Conservation (phyloP, 2,797 vertebrate genomes). For the Bradypodion ventrale region DNA sequence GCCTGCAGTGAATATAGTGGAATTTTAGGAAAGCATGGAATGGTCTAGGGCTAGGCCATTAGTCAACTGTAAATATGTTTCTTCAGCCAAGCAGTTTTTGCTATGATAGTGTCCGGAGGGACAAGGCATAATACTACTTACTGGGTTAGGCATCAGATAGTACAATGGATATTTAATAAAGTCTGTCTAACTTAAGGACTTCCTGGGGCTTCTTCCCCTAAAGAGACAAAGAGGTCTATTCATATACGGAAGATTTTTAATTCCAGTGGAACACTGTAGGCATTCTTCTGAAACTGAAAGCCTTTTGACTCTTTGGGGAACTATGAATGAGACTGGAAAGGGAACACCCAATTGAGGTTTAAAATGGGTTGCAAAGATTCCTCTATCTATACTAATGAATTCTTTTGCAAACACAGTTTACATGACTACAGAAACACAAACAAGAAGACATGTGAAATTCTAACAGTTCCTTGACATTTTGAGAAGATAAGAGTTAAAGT, state of each 20-base stretch:
- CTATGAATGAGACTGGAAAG: constrained; percentile 29
- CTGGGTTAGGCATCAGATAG: constrained; percentile 9
- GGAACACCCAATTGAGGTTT: constrained; percentile 40
- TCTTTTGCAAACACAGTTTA: constrained; percentile 34
- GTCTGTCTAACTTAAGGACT: constrained; percentile 13
- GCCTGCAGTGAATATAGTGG: neutral
- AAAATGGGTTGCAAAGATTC: constrained; percentile 26
- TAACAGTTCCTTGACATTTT: constrained; percentile 21
- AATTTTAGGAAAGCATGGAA: neutral
- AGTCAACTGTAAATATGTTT: neutral
- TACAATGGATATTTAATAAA: constrained; percentile 26
- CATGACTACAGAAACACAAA: constrained; percentile 41
- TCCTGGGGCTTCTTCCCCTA: constrained; percentile 2
- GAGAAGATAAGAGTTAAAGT: constrained; percentile 4
- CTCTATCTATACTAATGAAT: constrained; percentile 33
- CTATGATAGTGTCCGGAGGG: neutral
- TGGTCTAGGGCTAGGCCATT: neutral
- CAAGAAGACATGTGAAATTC: constrained; percentile 9
- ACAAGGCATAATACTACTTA: neutral
- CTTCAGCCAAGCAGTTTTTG: constrained; percentile 8
- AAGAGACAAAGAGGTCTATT: constrained; percentile 50
- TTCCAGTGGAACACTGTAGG: constrained; percentile 41
- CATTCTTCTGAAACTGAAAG: constrained; percentile 47
- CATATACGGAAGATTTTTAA: constrained; percentile 1
- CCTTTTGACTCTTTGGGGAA: constrained; percentile 44